Percentiles rank a stretch among this genome's conserved stretches.
phyloP scores from a whole-genome alignment of 2,888 invertebrate species.

The Anorthoa munda region DNA sequence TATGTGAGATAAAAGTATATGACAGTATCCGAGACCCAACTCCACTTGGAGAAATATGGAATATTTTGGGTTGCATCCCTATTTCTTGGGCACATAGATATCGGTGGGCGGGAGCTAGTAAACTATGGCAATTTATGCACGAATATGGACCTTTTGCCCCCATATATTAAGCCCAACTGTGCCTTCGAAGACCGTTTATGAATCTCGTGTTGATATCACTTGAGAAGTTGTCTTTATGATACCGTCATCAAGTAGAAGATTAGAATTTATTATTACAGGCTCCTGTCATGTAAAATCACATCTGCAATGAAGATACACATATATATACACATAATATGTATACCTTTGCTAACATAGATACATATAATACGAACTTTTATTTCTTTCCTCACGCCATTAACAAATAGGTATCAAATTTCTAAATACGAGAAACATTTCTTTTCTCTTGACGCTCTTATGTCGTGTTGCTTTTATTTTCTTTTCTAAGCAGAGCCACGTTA shows the following conservation, averaged over 20 bases:
- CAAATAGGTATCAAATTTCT: slow-evolving; percentile 34
- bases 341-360: neutral
- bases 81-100: slow-evolving; percentile 51
- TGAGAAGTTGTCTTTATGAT: slow-evolving; percentile 25
- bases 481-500: neutral
- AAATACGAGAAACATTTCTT: slow-evolving; percentile 17
- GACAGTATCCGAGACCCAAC: slow-evolving; percentile 38
- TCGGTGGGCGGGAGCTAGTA: slow-evolving; percentile 23
- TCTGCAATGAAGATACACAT: neutral
- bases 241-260: slow-evolving; percentile 16
- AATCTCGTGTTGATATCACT: slow-evolving; percentile 36
- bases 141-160: slow-evolving; percentile 26
- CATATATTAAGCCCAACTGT: slow-evolving; percentile 41
- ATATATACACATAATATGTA: neutral
- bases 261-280: slow-evolving; percentile 28
- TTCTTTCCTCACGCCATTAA: neutral
- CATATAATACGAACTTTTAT: neutral
- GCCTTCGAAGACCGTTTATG: slow-evolving; percentile 20
- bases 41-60: slow-evolving; percentile 38
- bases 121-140: slow-evolving; percentile 47
- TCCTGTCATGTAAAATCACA: neutral
- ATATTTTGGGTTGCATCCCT: slow-evolving; percentile 56
- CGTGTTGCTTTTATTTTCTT: slow-evolving; percentile 1
- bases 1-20: slow-evolving; percentile 59
- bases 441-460: neutral